Percentiles rank a stretch among this genome's conserved stretches.
These are phyloP conservation scores for Sebastes umbrosus DNA, from an alignment of 2,797 vertebrate genomes.

Conservation along the genomic window DNA sequence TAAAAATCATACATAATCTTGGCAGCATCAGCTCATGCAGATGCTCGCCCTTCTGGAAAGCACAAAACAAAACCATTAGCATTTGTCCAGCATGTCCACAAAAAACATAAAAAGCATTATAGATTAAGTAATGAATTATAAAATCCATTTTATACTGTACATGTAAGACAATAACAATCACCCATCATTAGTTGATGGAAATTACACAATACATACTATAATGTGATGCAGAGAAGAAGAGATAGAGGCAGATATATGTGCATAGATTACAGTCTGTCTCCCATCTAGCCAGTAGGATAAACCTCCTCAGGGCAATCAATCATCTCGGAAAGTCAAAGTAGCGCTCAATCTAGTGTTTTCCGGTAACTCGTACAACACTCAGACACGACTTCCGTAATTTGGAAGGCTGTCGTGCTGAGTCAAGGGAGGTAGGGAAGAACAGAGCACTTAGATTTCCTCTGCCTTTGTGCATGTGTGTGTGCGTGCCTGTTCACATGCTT, in stretches of 20 bases:
- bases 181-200: background rate
- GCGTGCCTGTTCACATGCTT: background rate
- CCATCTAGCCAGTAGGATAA: conserved; percentile 16
- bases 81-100: background rate
- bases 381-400: conserved; percentile 32
- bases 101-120: background rate
- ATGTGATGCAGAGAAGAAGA: background rate
- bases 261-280: conserved; percentile 16
- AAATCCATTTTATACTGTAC: background rate
- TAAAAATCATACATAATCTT: background rate
- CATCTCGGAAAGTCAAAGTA: conserved; percentile 30
- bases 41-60: background rate
- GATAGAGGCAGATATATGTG: background rate
- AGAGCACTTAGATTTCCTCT: conserved; percentile 4
- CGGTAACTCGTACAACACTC: conserved; percentile 27
- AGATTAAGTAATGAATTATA: background rate
- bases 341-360: conserved; percentile 31
- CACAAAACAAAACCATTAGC: background rate
- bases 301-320: conserved; percentile 31
- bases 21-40: background rate
- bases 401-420: conserved; percentile 23
- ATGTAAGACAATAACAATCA: background rate
- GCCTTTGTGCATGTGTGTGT: background rate
- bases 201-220: background rate
- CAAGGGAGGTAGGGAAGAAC: conserved; percentile 20